These are phyloP conservation scores for Drosophila nigritarsus DNA, from an alignment of 2,888 invertebrate genomes.

Conservation along the genomic window DNA sequence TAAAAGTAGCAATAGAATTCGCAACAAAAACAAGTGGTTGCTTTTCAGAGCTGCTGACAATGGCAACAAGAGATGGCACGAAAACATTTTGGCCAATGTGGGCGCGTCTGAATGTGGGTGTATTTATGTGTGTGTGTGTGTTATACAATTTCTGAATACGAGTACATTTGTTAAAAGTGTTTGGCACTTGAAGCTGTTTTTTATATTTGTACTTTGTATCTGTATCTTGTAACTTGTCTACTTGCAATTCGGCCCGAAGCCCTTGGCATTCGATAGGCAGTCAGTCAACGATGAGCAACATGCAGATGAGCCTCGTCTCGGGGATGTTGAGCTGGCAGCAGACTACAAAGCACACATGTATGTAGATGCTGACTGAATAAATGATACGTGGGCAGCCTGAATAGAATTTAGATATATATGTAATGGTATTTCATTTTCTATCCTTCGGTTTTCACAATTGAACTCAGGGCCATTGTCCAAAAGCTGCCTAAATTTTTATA, in stretches of 20 bases:
- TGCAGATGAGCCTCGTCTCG: constrained; percentile 42
- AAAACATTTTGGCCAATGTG: constrained; percentile 26
- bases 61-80: constrained; percentile 25
- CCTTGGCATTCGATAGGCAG: constrained; percentile 22
- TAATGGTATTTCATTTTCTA: background rate
- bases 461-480: background rate
- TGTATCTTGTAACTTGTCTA: constrained; percentile 26
- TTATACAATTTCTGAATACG: constrained; percentile 49
- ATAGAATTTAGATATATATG: background rate
- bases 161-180: constrained; percentile 45
- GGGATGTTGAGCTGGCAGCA: constrained; percentile 17
- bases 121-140: constrained; percentile 8
- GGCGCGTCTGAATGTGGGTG: background rate
- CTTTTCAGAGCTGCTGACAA: constrained; percentile 36
- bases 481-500: background rate
- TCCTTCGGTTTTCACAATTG: background rate
- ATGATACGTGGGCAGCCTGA: constrained; percentile 36
- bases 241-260: constrained; percentile 32
- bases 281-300: constrained; percentile 26
- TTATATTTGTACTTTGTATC: constrained; percentile 17
- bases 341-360: background rate
- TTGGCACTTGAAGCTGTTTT: constrained; percentile 59
- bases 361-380: constrained; percentile 40
- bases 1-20: constrained; percentile 15
- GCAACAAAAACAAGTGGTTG: constrained; percentile 39